phyloP scores from a whole-genome alignment of 2,797 vertebrate species.

The Notolabrus celidotus region DNA sequence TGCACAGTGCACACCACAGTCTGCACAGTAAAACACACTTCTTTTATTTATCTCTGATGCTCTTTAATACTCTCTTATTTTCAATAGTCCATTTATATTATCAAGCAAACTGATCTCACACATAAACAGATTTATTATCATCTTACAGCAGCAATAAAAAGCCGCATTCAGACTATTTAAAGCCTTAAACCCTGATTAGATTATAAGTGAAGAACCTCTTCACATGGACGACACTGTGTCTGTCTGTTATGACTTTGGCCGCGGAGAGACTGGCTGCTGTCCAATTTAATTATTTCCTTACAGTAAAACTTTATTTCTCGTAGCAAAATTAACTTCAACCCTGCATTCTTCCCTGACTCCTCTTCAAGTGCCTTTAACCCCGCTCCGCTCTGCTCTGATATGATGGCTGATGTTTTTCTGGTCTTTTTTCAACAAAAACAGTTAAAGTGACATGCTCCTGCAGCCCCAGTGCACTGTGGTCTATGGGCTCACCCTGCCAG shows the following conservation, averaged over 20 bases:
- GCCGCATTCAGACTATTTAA: constrained; percentile 16
- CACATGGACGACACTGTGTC: constrained; percentile 27
- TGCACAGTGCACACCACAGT: neutral
- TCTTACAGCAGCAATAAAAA: neutral
- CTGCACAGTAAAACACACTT: neutral
- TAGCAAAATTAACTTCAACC: constrained; percentile 40
- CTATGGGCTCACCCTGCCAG: constrained; percentile 14
- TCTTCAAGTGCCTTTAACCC: constrained; percentile 26
- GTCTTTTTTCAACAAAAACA: constrained; percentile 6
- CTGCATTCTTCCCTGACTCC: constrained; percentile 13
- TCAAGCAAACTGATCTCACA: constrained; percentile 19
- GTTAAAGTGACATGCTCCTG: constrained; percentile 19
- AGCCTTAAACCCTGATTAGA: constrained; percentile 40
- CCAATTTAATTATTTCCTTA: constrained; percentile 68
- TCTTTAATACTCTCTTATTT: constrained; percentile 10
- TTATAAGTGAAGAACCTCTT: constrained; percentile 36
- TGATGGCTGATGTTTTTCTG: constrained; percentile 21
- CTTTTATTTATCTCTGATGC: neutral
- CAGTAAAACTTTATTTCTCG: constrained; percentile 58
- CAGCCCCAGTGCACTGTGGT: constrained; percentile 9
- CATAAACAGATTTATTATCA: constrained; percentile 23
- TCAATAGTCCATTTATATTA: constrained; percentile 22
- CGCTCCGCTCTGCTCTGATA: constrained; percentile 17
- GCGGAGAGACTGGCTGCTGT: constrained; percentile 37
- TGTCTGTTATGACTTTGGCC: constrained; percentile 47